phyloP scores from a whole-genome alignment of 35 echinoderm and acorn worm species.

The Ptychodera flava region DNA sequence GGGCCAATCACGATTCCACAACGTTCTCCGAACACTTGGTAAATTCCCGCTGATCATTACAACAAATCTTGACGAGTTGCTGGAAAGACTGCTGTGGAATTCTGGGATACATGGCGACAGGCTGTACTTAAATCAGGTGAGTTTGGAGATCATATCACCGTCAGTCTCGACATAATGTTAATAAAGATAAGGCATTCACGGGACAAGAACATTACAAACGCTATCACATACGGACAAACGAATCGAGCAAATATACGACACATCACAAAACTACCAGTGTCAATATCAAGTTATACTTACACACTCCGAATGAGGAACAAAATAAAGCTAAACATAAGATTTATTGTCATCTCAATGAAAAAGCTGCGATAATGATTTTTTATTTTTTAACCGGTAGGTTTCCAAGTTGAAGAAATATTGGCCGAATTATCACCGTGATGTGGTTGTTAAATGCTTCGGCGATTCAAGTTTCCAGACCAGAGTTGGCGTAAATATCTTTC shows the following conservation, averaged over 20 bases:
- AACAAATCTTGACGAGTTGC: slow-evolving; percentile 23
- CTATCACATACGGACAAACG: too few species aligned
- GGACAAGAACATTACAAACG: too few species aligned
- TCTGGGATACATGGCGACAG: slow-evolving; percentile 30
- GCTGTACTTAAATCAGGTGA: slow-evolving; percentile 17
- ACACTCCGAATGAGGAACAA: too few species aligned
- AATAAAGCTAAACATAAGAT: too few species aligned
- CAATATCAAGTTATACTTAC: too few species aligned
- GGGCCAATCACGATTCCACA: slow-evolving; percentile 30
- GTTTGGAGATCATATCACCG: neutral
- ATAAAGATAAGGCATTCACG: too few species aligned
- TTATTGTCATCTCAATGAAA: too few species aligned
- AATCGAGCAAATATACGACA: too few species aligned
- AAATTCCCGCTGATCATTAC: slow-evolving; percentile 29
- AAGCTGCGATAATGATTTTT: too few species aligned
- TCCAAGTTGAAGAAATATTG: neutral
- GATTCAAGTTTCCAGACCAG: neutral
- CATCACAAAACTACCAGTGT: too few species aligned
- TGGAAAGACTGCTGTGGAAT: slow-evolving; percentile 30
- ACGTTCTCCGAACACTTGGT: slow-evolving; percentile 19
- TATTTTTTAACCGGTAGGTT: neutral
- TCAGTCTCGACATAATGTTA: too few species aligned
- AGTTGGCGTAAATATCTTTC: neutral
- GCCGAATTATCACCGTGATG: neutral
- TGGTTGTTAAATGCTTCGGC: neutral